phyloP scores from a whole-genome alignment of 2,113 vertebrate species.

The Melanocharis versteri region DNA sequence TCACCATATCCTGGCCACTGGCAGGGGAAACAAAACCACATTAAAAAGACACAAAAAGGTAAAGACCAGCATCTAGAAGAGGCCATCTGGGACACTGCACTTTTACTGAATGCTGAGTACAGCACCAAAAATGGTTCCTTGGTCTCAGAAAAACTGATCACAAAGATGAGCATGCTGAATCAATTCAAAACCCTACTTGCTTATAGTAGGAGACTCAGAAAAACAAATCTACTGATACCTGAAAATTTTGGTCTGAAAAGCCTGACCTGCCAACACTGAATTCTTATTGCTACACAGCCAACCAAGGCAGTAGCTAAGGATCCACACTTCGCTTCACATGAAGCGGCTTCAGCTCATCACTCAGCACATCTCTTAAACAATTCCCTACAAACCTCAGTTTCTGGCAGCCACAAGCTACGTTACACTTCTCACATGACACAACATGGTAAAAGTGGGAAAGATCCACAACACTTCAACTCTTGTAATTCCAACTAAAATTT shows the following conservation, averaged over 20 bases:
- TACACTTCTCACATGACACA: not conserved
- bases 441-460: not conserved
- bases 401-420: not conserved
- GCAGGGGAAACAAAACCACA: not conserved
- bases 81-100: not conserved
- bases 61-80: not conserved
- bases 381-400: not conserved
- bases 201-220: not conserved
- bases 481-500: not conserved
- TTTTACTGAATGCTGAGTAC: not conserved
- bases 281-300: not conserved
- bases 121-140: not conserved
- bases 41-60: not conserved
- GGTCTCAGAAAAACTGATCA: not conserved
- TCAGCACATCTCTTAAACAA: not conserved
- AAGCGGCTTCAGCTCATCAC: not conserved
- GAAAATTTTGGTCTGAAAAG: not conserved
- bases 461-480: not conserved
- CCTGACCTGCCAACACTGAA: not conserved
- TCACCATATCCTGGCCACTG: constrained; percentile 90
- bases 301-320: not conserved
- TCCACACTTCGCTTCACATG: not conserved
- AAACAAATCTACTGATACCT: not conserved
- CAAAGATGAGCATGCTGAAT: not conserved
- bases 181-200: not conserved